phyloP scores from a whole-genome alignment of 1,140 invertebrate genomes.

The Leptestheria dahalacensis region DNA sequence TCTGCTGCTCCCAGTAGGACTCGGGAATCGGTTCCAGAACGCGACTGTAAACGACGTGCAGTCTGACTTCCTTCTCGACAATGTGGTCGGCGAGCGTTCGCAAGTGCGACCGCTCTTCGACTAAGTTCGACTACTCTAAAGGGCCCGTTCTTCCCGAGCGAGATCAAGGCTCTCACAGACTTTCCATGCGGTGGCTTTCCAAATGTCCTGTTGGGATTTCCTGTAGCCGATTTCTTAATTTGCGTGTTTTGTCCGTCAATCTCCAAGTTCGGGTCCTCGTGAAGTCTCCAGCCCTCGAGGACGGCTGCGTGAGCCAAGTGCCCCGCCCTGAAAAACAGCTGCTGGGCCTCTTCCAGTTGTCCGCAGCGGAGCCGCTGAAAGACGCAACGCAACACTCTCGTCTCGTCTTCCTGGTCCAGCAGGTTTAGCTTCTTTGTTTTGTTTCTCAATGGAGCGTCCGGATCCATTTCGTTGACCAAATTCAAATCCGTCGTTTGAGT shows the following conservation, averaged over 20 bases:
- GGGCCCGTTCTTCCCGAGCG: slow-evolving; percentile 32
- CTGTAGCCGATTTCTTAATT: slow-evolving; percentile 27
- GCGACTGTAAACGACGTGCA: slow-evolving; percentile 24
- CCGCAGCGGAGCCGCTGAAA: slow-evolving; percentile 72
- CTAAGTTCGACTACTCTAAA: slow-evolving; percentile 72
- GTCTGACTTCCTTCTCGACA: slow-evolving; percentile 58
- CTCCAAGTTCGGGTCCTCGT: slow-evolving; percentile 62
- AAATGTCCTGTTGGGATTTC: slow-evolving; percentile 43
- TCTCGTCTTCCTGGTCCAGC: slow-evolving; percentile 75
- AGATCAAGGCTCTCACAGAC: slow-evolving; percentile 25
- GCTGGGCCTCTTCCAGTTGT: slow-evolving; percentile 63
- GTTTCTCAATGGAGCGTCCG: slow-evolving; percentile 73
- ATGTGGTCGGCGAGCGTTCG: slow-evolving; percentile 64
- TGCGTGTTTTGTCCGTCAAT: slow-evolving; percentile 5
- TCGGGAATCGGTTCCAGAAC: slow-evolving; percentile 39
- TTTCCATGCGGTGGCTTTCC: slow-evolving; percentile 71
- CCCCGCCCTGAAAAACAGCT: slow-evolving; percentile 64
- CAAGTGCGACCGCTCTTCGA: slow-evolving; percentile 76
- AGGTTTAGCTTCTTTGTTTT: slow-evolving; percentile 59
- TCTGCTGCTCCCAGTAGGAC: slow-evolving; percentile 62
- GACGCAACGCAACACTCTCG: slow-evolving; percentile 46
- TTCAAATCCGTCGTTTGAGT: slow-evolving; percentile 4
- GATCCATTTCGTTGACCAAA: slow-evolving; percentile 65
- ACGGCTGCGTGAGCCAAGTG: slow-evolving; percentile 79
- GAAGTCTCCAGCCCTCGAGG: slow-evolving; percentile 73